Conservation (phyloP, 2,888 invertebrate genomes). For the Calliphora vomitoria region DNA sequence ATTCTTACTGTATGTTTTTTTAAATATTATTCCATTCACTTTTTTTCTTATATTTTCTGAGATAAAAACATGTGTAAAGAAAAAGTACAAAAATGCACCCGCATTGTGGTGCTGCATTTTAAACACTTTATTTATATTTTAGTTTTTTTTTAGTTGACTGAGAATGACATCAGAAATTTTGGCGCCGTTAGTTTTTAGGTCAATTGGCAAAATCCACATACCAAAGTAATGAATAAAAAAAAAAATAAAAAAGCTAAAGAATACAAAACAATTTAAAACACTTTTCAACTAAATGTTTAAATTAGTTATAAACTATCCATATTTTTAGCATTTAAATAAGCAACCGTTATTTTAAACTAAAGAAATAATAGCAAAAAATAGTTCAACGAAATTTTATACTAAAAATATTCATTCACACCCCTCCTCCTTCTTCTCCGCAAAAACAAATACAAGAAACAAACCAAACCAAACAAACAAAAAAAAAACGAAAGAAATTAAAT, state of each 20-base stretch:
- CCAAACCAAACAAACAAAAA: conserved; percentile 23
- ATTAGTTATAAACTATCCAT: conserved; percentile 8
- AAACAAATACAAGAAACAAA: conserved; percentile 20
- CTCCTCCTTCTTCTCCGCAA: background rate
- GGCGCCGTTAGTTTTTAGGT: conserved; percentile 74
- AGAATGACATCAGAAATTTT: conserved; percentile 73
- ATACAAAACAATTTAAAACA: background rate
- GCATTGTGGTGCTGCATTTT: conserved; percentile 46
- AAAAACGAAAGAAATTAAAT: conserved; percentile 23
- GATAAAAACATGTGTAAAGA: too few species aligned
- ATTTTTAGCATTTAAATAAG: conserved; percentile 20
- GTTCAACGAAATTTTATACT: background rate
- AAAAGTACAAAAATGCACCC: conserved; percentile 46
- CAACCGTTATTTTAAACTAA: conserved; percentile 26
- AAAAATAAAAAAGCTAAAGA: conserved; percentile 19
- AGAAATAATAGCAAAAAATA: conserved; percentile 1
- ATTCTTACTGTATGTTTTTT: too few species aligned
- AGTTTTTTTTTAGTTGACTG: conserved; percentile 43
- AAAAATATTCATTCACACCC: background rate
- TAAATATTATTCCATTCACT: too few species aligned
- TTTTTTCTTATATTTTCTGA: too few species aligned
- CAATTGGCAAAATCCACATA: conserved; percentile 68
- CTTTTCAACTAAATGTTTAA: conserved; percentile 11
- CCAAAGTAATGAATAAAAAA: conserved; percentile 30
- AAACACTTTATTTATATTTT: conserved; percentile 20